Percentiles rank a stretch among this genome's conserved stretches.
These are phyloP conservation scores for Ceyx margarethae DNA, from an alignment of 2,113 vertebrate genomes.

Conservation along the genomic window DNA sequence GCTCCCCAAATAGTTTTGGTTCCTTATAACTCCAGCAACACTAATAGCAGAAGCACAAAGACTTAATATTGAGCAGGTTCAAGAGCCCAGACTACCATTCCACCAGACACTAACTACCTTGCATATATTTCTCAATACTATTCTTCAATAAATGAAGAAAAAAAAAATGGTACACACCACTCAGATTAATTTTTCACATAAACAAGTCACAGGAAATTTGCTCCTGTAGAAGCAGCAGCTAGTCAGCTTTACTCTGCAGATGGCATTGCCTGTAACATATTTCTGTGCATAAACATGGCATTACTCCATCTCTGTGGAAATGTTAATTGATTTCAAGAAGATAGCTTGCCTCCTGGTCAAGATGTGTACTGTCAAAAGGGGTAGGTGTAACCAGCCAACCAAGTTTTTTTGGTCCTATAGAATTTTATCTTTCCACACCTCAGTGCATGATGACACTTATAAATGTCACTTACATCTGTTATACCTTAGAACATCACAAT, in stretches of 20 bases:
- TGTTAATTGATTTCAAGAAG: conserved; percentile 63
- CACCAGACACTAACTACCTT: neutral
- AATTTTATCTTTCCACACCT: neutral
- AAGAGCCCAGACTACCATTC: neutral
- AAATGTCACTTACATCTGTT: neutral
- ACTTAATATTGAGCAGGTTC: neutral
- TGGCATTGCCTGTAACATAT: conserved; percentile 53
- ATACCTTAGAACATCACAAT: neutral
- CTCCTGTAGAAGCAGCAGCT: conserved; percentile 1
- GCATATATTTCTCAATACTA: neutral
- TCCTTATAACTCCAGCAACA: neutral
- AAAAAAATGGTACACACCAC: neutral
- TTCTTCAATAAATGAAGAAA: neutral
- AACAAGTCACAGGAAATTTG: neutral
- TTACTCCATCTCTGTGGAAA: conserved; percentile 53
- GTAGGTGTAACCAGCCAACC: neutral
- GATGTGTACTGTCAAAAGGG: conserved; percentile 2
- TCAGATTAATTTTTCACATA: neutral
- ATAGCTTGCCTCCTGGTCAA: conserved; percentile 51
- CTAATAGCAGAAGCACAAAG: neutral
- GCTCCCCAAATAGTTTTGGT: neutral
- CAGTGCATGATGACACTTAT: neutral
- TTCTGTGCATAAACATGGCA: conserved; percentile 54
- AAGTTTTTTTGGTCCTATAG: neutral
- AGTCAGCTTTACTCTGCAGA: conserved; percentile 49